Percentiles rank a stretch among this genome's conserved stretches.
These are phyloP conservation scores for Rhizoglyphus robini DNA, from an alignment of 1,140 invertebrate genomes.

Conservation along the genomic window DNA sequence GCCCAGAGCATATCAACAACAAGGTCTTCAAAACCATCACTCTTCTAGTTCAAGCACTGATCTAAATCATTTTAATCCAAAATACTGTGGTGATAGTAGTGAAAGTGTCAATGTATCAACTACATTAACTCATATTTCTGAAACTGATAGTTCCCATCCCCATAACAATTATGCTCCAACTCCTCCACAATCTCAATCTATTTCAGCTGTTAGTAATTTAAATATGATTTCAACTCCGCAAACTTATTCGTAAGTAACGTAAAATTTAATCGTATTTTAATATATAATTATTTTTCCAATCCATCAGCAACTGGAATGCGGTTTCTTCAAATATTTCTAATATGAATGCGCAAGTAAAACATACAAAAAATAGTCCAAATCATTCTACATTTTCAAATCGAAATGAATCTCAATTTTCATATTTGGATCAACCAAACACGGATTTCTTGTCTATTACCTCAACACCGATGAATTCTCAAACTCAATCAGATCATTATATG, in stretches of 20 bases:
- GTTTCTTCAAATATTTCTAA: not conserved
- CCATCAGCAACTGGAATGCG: not conserved
- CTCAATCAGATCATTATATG: too few relatives aligned
- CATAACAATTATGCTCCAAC: slow-evolving; percentile 1
- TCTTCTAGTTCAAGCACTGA: not conserved
- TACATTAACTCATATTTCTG: not conserved
- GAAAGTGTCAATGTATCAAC: not conserved
- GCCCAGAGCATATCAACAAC: not conserved
- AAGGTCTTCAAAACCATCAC: too few relatives aligned
- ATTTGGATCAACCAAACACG: not conserved
- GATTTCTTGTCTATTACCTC: too few relatives aligned
- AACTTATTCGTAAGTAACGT: not conserved
- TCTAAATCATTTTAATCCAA: not conserved
- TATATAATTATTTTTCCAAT: not conserved
- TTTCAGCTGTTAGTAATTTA: not conserved
- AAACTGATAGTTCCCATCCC: not conserved
- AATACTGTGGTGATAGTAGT: not conserved
- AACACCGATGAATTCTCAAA: too few relatives aligned
- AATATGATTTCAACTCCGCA: not conserved
- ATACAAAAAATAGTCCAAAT: not conserved
- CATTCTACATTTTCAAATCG: too few relatives aligned
- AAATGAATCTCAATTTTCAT: not conserved
- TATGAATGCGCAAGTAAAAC: not conserved
- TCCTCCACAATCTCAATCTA: not conserved
- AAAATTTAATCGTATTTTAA: not conserved